Evolutionary conservation across 2,113 vertebrate species (phyloP), one percentile per base, ranked within the genome.

Genomic region (Anarhynchus alexandrinus): DNA sequence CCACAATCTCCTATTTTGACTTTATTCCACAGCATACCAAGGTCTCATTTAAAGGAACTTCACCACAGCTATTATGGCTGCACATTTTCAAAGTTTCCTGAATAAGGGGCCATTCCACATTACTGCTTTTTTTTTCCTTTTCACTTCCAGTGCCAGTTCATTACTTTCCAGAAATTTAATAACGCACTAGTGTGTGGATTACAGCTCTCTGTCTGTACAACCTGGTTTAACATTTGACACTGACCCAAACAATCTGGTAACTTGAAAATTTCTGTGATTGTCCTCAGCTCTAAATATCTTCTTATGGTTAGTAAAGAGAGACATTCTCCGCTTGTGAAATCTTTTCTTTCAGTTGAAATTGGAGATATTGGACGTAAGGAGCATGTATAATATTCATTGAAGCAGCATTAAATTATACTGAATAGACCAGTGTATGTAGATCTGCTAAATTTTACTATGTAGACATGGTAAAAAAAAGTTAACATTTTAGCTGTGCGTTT

Each of bases 41-140:
- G 67, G 82, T 93, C 67, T 93, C 87, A 80, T 95, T 97, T 94
- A 96, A 94, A 84, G 86, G 87, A 94, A 90, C 87, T 97, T 96
- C 85, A 93, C 96, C 94, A 74, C 59, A 95, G 82, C 86, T 90
- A 93, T 96, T 88, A 93, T 89, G 71, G 84, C 87, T 93, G 67
- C 78, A 94, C 91, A 89, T 97, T 97, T 96, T 91, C 95, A 95
- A 91, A 97, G 91, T 95, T 95, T 97, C 81, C 93, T 90, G 86
- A 91, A 82, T 82, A 76, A 82, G 45, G 16, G 74, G 22, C 81
- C 94, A 77, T 95, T 96, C 91, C 89, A 95, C 54, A 77, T 87
- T 87, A 86, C 83, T 51, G 62, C n/a, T 22, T 80, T 92, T 94
- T 94, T 92, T 95, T 95, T 94, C 70, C 87, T 91, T 91, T 94